A percentile compares a stretch with the other conserved stretches of the same genome.
Conservation (phyloP, 2,113 vertebrate species). For the Ursus arctos region DNA sequence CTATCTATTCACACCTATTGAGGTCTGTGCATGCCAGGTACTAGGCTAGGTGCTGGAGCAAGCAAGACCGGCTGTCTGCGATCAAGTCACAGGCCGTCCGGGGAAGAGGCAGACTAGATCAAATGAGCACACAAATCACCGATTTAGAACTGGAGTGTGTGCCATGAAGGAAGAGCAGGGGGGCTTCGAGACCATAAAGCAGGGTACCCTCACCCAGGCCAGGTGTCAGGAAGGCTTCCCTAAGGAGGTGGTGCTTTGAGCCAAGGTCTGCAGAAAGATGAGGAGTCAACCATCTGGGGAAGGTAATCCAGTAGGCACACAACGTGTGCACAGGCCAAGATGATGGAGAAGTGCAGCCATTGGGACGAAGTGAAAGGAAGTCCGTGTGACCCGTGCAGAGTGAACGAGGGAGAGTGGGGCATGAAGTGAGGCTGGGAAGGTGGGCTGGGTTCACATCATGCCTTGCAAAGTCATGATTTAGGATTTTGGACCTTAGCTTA, state of each 20-base stretch:
- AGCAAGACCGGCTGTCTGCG: not conserved
- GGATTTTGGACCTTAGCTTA: not conserved
- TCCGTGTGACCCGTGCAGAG: not conserved
- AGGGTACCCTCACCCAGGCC: not conserved
- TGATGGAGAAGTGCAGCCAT: not conserved
- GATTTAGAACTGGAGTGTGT: not conserved
- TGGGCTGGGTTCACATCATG: not conserved
- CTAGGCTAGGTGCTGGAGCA: not conserved
- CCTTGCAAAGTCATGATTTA: not conserved
- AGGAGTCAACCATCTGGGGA: not conserved
- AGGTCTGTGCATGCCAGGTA: not conserved
- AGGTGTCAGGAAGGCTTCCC: not conserved
- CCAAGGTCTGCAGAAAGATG: not conserved
- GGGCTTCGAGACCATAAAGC: not conserved
- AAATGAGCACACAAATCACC: not conserved
- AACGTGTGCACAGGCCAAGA: not conserved
- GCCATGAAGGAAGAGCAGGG: not conserved
- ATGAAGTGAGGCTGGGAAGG: not conserved
- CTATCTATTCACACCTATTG: not conserved
- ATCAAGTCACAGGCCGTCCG: not conserved
- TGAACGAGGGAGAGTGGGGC: not conserved
- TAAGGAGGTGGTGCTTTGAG: not conserved
- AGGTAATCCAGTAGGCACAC: not conserved
- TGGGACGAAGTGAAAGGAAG: not conserved
- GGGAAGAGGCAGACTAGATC: not conserved